Evolutionary conservation across 2,888 invertebrate genomes (phyloP), one percentile per base, ranked within the genome.

Genomic region (Mesopsocus fuscifrons): DNA sequence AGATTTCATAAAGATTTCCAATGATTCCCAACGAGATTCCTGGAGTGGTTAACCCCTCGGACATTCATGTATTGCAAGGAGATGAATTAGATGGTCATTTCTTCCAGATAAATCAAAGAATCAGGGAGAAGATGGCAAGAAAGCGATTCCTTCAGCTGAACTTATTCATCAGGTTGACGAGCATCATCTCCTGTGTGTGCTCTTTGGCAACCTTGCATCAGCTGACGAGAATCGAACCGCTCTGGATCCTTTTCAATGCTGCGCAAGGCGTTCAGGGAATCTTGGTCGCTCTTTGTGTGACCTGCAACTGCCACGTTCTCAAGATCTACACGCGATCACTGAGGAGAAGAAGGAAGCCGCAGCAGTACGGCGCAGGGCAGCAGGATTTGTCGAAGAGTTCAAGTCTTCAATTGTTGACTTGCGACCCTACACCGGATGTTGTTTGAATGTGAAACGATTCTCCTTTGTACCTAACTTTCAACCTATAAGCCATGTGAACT

Each of bases 351-450:
- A 11, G 45, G 34, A 45, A 18, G 13, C 34, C 34, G 6, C 30
- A 42, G 11, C 26, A 31, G 41, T 35, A 44, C 15, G 52, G 52
- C 21, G 52, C 50, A n/a, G 46, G 51, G 31, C 51, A 50, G 6
- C 49, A 55, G 1, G 49, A 53, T 5, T 47, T 60, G 32, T 57
- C 55, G 44, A 61, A 59, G 49, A 60, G 60, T 4, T 60, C 62
- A 3, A 63, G 63, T 50, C 50, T 64, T 40, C 63, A 64, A 49
- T 49, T 63, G 45, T 50, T 64, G 23, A 62, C 63, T 2, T 63
- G 62, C 62, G 62, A 63, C 45, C 60, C 62, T 4, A 53, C 57
- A 4, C 62, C 63, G 9, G 61, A 64, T 52, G 52, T 60, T 2
- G 63, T 64, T 42, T 64, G 60, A 57, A 38, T n/a, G n/a, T n/a